phyloP scores from a whole-genome alignment of 2,113 vertebrate genomes.

The Cinclus mexicanus region DNA sequence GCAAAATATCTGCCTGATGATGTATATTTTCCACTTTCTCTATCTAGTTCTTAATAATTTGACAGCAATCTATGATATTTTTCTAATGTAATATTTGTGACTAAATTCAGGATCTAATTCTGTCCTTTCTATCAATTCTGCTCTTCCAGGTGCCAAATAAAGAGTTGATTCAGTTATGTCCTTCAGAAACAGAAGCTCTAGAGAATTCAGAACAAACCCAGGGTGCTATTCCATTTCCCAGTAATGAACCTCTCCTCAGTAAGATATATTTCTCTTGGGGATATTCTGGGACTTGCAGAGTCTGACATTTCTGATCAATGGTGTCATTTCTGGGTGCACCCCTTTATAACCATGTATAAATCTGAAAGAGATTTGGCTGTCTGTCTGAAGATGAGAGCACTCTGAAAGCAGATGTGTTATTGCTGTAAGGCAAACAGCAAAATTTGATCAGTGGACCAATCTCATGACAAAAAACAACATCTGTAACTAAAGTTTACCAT shows the following conservation, averaged over 20 bases:
- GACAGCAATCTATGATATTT: neutral
- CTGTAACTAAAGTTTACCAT: neutral
- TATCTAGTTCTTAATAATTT: neutral
- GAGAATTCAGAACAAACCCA: constrained; percentile 72
- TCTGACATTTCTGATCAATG: neutral
- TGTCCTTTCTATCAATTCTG: neutral
- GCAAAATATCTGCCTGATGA: neutral
- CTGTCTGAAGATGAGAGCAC: neutral
- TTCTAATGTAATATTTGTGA: neutral
- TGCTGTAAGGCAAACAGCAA: neutral
- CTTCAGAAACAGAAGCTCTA: constrained; percentile 74
- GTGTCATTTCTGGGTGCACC: neutral
- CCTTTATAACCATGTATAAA: neutral
- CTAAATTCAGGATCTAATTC: neutral
- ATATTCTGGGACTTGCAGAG: neutral
- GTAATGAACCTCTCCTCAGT: constrained; percentile 80
- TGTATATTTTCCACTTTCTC: neutral
- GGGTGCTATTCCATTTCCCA: constrained; percentile 68
- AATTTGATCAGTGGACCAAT: neutral
- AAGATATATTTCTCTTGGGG: neutral
- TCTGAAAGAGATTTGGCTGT: neutral
- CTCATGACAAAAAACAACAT: neutral
- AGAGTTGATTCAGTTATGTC: constrained; percentile 73
- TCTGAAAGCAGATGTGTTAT: neutral
- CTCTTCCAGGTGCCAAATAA: constrained; percentile 81